Percentiles rank a stretch among this genome's conserved stretches.
These are phyloP conservation scores for Pinna nobilis DNA, from an alignment of 1,140 invertebrate genomes.

Conservation along the genomic window DNA sequence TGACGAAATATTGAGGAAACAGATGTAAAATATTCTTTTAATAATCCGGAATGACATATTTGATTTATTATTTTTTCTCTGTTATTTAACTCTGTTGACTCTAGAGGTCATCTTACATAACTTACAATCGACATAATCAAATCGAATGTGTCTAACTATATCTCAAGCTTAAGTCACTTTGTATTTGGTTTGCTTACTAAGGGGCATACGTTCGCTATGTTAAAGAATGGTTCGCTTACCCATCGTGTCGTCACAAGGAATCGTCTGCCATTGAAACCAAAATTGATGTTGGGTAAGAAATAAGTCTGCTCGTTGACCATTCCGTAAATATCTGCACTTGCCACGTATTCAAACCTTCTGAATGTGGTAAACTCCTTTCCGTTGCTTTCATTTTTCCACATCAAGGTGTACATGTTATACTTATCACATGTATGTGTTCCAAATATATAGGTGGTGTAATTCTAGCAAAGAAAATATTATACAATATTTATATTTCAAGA, in stretches of 20 bases:
- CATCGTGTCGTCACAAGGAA: constrained; percentile 17
- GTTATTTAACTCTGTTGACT: not conserved
- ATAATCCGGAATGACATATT: not conserved
- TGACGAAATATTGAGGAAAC: not conserved
- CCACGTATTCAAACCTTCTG: not conserved
- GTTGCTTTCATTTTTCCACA: constrained; percentile 9
- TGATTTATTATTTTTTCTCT: not conserved
- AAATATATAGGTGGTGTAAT: constrained; percentile 5
- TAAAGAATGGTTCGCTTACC: constrained; percentile 19
- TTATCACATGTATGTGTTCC: not conserved
- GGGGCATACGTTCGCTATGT: not conserved
- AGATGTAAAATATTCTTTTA: not conserved
- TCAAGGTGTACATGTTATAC: not conserved
- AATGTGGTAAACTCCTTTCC: not conserved
- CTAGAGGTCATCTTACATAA: not conserved
- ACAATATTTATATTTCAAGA: not conserved
- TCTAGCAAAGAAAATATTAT: not conserved
- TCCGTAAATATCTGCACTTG: not conserved
- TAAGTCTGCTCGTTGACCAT: not conserved
- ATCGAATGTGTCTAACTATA: not conserved
- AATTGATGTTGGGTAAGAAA: constrained; percentile 20
- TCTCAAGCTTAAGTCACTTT: not conserved
- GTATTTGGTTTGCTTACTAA: too few relatives aligned
- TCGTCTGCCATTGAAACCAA: constrained; percentile 19
- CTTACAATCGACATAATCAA: not conserved